Conservation (phyloP, 2,888 invertebrate genomes). For the Fragum sueziense region DNA sequence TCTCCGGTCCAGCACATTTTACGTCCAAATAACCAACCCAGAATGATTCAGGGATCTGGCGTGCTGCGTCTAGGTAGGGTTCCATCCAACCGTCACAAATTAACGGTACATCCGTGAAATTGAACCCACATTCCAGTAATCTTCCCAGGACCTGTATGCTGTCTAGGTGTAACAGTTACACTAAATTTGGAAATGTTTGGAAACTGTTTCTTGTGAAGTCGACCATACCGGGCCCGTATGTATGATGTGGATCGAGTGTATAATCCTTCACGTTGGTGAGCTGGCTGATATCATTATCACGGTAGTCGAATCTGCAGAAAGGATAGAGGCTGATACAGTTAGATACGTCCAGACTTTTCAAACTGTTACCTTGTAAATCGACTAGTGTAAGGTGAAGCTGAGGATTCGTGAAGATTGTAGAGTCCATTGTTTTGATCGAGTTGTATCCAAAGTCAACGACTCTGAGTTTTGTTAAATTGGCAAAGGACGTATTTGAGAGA, state of each 20-base stretch:
- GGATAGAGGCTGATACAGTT: constrained; percentile 37
- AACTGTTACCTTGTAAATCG: constrained; percentile 25
- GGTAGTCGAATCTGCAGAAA: constrained; percentile 35
- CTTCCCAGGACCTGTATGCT: constrained; percentile 26
- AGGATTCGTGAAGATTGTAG: constrained; percentile 15
- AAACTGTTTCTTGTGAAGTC: constrained; percentile 5
- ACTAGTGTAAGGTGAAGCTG: constrained; percentile 9
- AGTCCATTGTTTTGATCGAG: constrained; percentile 25
- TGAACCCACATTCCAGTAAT: constrained; percentile 31
- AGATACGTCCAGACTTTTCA: constrained; percentile 27
- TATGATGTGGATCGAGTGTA: constrained; percentile 16
- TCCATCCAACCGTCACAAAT: constrained; percentile 45
- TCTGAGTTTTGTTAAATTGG: constrained; percentile 27
- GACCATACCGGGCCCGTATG: constrained; percentile 43
- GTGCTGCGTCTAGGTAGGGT: constrained; percentile 18
- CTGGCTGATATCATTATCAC: constrained; percentile 11
- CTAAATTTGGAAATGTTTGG: constrained; percentile 34
- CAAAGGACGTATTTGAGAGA: constrained; percentile 36
- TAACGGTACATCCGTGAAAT: constrained; percentile 15
- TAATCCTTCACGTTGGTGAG: constrained; percentile 26
- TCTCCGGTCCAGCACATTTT: constrained; percentile 29
- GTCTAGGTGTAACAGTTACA: constrained; percentile 23
- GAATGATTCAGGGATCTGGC: neutral
- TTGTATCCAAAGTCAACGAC: constrained; percentile 25
- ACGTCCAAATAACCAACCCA: constrained; percentile 40